Percentiles rank a stretch among this genome's conserved stretches.
phyloP scores from a whole-genome alignment of 2,113 vertebrate species.

The Myiozetetes cayanensis region DNA sequence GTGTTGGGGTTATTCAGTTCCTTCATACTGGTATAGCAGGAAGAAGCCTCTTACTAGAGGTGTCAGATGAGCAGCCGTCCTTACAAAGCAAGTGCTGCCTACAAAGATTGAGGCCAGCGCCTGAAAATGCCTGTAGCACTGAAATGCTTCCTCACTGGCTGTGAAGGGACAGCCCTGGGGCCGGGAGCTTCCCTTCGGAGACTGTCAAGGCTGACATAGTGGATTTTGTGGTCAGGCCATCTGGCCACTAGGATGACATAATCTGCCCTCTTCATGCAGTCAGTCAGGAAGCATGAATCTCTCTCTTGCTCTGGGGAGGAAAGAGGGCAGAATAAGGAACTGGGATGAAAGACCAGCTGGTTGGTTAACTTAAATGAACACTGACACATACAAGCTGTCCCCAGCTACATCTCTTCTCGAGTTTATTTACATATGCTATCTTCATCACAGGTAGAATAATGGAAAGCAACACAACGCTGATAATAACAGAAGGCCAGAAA shows the following conservation, averaged over 20 bases:
- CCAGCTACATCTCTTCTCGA: neutral
- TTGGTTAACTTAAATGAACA: neutral
- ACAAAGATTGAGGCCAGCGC: neutral
- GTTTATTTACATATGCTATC: neutral
- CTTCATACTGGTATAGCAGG: neutral
- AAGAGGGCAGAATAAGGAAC: neutral
- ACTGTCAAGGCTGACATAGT: neutral
- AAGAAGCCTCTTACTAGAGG: neutral
- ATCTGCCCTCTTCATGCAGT: neutral
- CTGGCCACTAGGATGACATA: neutral
- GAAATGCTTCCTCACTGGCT: neutral
- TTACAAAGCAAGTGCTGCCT: neutral
- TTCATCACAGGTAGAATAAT: neutral
- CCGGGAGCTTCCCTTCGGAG: neutral
- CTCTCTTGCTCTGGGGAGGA: neutral
- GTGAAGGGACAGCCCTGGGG: neutral
- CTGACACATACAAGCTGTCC: neutral
- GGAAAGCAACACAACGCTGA: neutral
- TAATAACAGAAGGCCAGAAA: neutral
- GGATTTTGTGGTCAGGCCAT: neutral
- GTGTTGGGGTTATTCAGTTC: rapidly evolving
- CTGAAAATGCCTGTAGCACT: neutral
- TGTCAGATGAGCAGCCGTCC: neutral
- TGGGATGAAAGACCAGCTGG: neutral
- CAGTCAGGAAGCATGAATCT: neutral